Evolutionary conservation across 2,797 vertebrate species (phyloP), one percentile per base, ranked within the genome.

Genomic region (Parambassis ranga): DNA sequence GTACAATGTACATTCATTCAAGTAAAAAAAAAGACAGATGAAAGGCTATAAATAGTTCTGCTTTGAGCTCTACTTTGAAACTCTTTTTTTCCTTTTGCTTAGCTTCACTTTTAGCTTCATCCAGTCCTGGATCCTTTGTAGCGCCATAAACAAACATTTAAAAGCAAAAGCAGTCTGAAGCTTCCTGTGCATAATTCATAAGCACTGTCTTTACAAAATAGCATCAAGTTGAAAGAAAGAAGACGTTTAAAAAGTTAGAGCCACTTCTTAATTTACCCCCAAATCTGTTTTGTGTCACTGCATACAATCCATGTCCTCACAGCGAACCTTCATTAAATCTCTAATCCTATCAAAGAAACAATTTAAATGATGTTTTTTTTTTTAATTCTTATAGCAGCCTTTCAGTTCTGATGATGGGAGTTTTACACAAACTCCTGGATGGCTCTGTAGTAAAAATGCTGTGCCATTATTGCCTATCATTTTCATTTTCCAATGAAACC

Each of bases 181-280:
- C 43, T 47, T 6, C 24, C 20, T 51, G 15, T 69, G 57, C 58
- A 75, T 64, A 58, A 79, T 79, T 62, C 61, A 72, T 56, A 10
- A 66, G 55, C 27, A 28, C 49, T 42, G 51, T 53, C 63, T 65
- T 60, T 10, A 61, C n/a, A 62, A 81, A 69, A 35, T 5, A 16
- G 31, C 32, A 30, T 66, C n/a, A 9, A 51, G 32, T 47, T 61
- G 24, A 28, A 48, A 28, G 5, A 20, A 47, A n/a, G 10, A 43
- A 43, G 31, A 56, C 5, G 4, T n/a, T 24, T 56, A 3, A 62
- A n/a, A 73, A 65, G 28, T 8, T 35, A 58, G 50, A 36, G 15
- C 11, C 43, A 38, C 41, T 14, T 49, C 37, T 59, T 10, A 23
- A 48, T 71, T 48, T n/a, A 7, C 0, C 41, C 5, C n/a, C 24